A percentile compares a stretch with the other conserved stretches of the same genome.
Conservation (phyloP, 2,797 vertebrate genomes). For the Semaprochilodus insignis region DNA sequence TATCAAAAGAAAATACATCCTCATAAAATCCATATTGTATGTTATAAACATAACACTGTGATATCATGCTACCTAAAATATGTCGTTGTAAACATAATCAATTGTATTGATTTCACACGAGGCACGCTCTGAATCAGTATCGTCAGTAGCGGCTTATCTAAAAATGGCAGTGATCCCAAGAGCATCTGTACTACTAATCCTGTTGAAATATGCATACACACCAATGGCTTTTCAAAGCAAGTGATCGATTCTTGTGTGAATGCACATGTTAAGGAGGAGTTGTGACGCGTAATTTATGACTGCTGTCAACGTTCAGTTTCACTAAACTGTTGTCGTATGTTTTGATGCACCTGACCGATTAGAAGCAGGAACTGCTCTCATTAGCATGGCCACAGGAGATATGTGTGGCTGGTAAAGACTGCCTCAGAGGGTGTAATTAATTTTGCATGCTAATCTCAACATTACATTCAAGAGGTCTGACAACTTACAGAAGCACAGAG, state of each 20-base stretch:
- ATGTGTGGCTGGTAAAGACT: constrained; percentile 31
- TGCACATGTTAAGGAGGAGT: constrained; percentile 12
- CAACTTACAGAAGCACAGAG: constrained; percentile 51
- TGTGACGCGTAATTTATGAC: constrained; percentile 5
- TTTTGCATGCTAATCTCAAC: constrained; percentile 61
- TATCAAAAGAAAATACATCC: not conserved
- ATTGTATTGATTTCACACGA: constrained; percentile 16
- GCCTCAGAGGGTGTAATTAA: constrained; percentile 56
- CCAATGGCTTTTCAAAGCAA: constrained; percentile 33
- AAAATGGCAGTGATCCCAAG: constrained; percentile 40
- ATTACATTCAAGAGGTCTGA: constrained; percentile 49
- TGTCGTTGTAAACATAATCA: not conserved
- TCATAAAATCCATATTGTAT: not conserved
- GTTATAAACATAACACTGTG: not conserved
- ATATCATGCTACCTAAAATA: not conserved
- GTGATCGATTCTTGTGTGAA: constrained; percentile 39
- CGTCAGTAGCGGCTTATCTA: constrained; percentile 23
- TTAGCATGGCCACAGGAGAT: constrained; percentile 50
- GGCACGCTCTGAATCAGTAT: constrained; percentile 30
- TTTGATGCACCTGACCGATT: constrained; percentile 52
- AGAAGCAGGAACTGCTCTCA: constrained; percentile 50
- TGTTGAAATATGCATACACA: constrained; percentile 51
- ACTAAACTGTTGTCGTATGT: constrained; percentile 49
- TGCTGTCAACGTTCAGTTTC: constrained; percentile 29
- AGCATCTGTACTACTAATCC: constrained; percentile 35